A percentile compares a stretch with the other conserved stretches of the same genome.
These are phyloP conservation scores for Malurus elegans DNA, from an alignment of 2,113 vertebrate genomes.

Conservation along the genomic window DNA sequence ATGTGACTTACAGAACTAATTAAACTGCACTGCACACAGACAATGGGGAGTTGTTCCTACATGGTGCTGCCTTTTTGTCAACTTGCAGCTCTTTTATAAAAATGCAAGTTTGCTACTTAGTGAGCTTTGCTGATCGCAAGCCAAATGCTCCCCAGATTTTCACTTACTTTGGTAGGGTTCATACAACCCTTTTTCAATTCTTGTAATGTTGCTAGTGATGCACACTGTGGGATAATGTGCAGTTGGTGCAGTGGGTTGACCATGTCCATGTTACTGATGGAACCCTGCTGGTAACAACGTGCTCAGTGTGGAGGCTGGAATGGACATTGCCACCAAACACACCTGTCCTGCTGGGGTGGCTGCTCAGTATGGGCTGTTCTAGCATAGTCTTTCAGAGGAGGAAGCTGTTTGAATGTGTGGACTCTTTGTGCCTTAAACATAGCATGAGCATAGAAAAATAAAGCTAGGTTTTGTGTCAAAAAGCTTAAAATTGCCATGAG, in stretches of 20 bases:
- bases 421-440: neutral
- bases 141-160: neutral
- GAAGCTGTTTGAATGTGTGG: neutral
- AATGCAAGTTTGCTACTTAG: neutral
- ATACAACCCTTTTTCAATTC: neutral
- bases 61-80: accelerated
- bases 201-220: neutral
- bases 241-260: neutral
- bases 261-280: neutral
- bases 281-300: neutral
- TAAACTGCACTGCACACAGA: neutral
- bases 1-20: neutral
- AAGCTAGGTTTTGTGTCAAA: neutral
- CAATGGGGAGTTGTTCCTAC: neutral
- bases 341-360: neutral
- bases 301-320: neutral
- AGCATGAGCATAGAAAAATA: neutral
- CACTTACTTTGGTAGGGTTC: neutral
- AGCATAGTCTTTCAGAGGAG: neutral
- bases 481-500: neutral
- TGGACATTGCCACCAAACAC: neutral
- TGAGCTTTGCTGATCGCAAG: neutral
- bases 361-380: neutral
- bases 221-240: neutral
- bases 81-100: neutral